A percentile compares a stretch with the other conserved stretches of the same genome.
Conservation (phyloP, 2,888 invertebrate species). For the Drosophila longiperda region DNA sequence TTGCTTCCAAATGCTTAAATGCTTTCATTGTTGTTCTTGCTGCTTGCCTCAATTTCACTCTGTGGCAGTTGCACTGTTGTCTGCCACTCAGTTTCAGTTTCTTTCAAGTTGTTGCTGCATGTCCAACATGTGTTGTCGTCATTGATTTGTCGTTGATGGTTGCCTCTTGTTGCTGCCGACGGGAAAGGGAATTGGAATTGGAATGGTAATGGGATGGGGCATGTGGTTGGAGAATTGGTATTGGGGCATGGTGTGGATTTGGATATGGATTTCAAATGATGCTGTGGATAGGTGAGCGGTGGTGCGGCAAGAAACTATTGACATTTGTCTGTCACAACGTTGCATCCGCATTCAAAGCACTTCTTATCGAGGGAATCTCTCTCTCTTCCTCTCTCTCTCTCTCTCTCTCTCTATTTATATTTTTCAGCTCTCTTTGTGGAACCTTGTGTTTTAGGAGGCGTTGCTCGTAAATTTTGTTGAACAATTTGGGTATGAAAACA, state of each 20-base stretch:
- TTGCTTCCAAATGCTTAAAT: slow-evolving; percentile 82
- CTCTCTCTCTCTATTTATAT: not conserved
- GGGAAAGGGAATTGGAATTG: not conserved
- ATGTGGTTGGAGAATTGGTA: not conserved
- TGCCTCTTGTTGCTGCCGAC: slow-evolving; percentile 52
- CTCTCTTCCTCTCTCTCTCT: not conserved
- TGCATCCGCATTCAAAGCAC: slow-evolving; percentile 33
- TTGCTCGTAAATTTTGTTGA: slow-evolving; percentile 58
- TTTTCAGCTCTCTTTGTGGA: slow-evolving; percentile 10
- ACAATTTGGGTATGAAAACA: slow-evolving; percentile 63
- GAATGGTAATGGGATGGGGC: not conserved
- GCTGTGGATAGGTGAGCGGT: not conserved
- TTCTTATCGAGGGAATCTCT: slow-evolving; percentile 22
- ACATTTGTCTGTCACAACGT: slow-evolving; percentile 76
- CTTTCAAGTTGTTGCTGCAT: slow-evolving; percentile 59
- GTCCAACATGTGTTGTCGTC: slow-evolving; percentile 81
- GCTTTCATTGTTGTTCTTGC: slow-evolving; percentile 61
- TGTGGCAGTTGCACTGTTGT: slow-evolving; percentile 37
- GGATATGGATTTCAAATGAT: not conserved
- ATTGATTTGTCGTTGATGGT: slow-evolving; percentile 80
- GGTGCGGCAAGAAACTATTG: slow-evolving; percentile 57
- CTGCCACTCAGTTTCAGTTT: slow-evolving; percentile 58
- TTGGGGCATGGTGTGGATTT: not conserved
- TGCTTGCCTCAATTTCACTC: slow-evolving; percentile 29
- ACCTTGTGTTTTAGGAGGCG: slow-evolving; percentile 60